A percentile compares a stretch with the other conserved stretches of the same genome.
These are phyloP conservation scores for Tipula helvola DNA, from an alignment of 2,888 invertebrate species.

Conservation along the genomic window DNA sequence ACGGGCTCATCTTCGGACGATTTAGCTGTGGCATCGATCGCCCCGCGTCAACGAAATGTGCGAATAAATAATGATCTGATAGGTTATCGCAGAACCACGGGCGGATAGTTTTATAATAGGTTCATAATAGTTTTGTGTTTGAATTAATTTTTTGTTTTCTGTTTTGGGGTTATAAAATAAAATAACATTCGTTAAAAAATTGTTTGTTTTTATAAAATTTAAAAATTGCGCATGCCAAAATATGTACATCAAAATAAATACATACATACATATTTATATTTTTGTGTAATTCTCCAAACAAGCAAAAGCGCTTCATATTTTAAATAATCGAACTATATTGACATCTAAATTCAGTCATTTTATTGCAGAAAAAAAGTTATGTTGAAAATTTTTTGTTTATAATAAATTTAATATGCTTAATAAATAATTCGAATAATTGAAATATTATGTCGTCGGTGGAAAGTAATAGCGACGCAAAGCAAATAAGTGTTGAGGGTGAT, in stretches of 20 bases:
- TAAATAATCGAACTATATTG: not conserved
- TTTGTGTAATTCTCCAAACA: not conserved
- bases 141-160: not conserved
- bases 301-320: not conserved
- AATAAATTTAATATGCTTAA: not conserved
- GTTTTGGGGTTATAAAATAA: not conserved
- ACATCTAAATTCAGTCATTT: not conserved
- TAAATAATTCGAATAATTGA: not conserved
- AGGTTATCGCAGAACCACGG: not conserved
- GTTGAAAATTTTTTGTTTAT: not conserved
- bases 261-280: no score
- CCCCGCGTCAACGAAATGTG: not conserved
- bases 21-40: not conserved
- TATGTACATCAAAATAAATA: not conserved
- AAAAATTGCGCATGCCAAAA: not conserved
- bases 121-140: not conserved
- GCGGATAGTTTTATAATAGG: not conserved
- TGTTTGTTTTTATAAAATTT: not conserved
- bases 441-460: not conserved
- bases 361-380: not conserved
- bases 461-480: not conserved
- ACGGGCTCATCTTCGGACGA: not conserved
- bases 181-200: not conserved
- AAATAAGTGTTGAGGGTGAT: slow-evolving; percentile 20
- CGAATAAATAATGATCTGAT: not conserved